Evolutionary conservation across 2,797 vertebrate species (phyloP).

Genomic region (Eupleurogrammus muticus): DNA sequence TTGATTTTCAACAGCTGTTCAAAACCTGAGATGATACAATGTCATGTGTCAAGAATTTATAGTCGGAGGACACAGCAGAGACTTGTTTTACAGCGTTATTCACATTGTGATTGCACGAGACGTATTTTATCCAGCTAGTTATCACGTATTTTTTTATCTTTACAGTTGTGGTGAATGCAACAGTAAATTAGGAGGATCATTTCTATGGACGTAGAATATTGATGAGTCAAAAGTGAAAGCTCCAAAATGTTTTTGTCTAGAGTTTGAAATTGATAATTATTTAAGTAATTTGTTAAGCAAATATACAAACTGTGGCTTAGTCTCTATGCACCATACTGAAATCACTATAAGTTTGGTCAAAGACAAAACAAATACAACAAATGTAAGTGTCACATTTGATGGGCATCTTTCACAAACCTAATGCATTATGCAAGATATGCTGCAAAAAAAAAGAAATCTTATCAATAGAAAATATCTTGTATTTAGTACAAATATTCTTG

Average conservation of each 20-base stretch:
- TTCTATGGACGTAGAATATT: neutral
- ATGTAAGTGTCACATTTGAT: neutral
- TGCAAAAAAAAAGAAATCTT: no score
- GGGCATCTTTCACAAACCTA: neutral
- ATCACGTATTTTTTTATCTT: neutral
- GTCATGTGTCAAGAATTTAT: neutral
- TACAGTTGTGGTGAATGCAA: neutral
- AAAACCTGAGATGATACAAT: conserved; percentile 25
- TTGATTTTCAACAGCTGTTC: conserved; percentile 34
- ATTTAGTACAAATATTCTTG: no score
- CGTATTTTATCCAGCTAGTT: neutral
- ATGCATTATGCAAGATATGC: neutral
- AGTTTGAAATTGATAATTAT: neutral
- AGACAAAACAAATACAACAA: neutral
- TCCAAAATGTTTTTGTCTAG: neutral
- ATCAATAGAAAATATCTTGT: no score
- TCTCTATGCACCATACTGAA: no score
- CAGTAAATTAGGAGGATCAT: neutral
- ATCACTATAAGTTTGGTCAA: neutral
- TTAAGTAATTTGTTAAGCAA: neutral
- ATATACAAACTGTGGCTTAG: neutral
- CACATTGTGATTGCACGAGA: neutral
- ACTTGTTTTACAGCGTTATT: conserved; percentile 40
- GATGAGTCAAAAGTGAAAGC: neutral
- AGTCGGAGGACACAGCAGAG: conserved; percentile 19